These are phyloP conservation scores for Sarcophaga peregrina DNA, from an alignment of 1,140 invertebrate species.

Conservation along the genomic window DNA sequence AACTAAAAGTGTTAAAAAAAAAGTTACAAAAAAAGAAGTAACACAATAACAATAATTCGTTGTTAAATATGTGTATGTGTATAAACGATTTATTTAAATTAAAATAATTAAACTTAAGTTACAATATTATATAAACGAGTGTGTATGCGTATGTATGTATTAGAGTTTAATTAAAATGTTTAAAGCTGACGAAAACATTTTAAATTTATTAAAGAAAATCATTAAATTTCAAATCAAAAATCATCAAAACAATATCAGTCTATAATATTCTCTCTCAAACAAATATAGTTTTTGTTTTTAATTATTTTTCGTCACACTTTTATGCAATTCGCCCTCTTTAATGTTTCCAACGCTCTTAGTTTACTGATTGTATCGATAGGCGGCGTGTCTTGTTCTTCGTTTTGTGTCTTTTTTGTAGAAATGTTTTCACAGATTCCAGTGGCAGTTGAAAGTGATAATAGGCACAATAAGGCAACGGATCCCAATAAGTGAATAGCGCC, in stretches of 20 bases:
- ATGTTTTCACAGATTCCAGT: slow-evolving; percentile 70
- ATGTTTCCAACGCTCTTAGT: background rate
- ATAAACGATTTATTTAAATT: background rate
- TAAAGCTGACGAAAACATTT: background rate
- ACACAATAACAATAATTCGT: background rate
- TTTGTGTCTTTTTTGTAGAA: slow-evolving; percentile 61
- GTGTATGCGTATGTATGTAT: background rate
- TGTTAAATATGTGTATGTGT: background rate
- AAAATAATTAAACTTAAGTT: slow-evolving; percentile 1
- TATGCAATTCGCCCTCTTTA: background rate
- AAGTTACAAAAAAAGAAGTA: background rate
- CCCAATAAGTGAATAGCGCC: slow-evolving; percentile 83
- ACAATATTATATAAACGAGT: background rate
- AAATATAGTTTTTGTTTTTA: no score
- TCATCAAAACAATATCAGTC: slow-evolving; percentile 18
- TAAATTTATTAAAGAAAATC: background rate
- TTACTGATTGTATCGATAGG: slow-evolving; percentile 53
- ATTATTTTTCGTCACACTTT: no score
- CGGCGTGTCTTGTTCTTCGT: slow-evolving; percentile 60
- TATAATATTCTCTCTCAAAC: slow-evolving; percentile 5
- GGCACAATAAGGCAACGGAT: slow-evolving; percentile 83
- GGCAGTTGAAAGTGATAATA: slow-evolving; percentile 84
- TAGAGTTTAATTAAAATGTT: background rate
- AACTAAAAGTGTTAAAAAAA: background rate
- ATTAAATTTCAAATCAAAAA: background rate